Conservation (phyloP, 2,888 invertebrate species). For the Phorcus lineatus region DNA sequence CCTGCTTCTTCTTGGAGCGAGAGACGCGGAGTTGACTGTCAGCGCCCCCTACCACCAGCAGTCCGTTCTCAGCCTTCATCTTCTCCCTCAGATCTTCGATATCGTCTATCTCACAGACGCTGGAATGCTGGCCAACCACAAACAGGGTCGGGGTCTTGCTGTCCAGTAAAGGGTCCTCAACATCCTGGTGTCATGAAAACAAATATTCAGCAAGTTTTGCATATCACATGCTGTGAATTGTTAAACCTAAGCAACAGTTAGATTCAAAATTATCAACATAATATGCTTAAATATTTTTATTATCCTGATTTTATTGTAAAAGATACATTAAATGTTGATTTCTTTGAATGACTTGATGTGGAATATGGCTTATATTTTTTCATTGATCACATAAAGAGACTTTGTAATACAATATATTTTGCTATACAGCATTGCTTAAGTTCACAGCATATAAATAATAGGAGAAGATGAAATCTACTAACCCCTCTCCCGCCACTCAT, state of each 20-base stretch:
- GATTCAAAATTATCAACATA: neutral
- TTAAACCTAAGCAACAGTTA: neutral
- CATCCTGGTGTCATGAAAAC: constrained; percentile 76
- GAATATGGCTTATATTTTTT: too few relatives aligned
- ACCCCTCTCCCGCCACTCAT: constrained; percentile 84
- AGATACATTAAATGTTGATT: too few relatives aligned
- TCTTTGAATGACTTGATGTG: too few relatives aligned
- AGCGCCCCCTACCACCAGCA: constrained; percentile 87
- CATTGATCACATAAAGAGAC: too few relatives aligned
- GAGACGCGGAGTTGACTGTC: constrained; percentile 85
- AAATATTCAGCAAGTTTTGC: too few relatives aligned
- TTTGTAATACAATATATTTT: too few relatives aligned
- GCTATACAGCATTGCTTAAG: too few relatives aligned
- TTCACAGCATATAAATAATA: too few relatives aligned
- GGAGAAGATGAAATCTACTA: constrained; percentile 39
- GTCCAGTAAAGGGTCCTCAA: constrained; percentile 85
- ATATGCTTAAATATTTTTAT: too few relatives aligned
- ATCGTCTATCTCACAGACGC: constrained; percentile 81
- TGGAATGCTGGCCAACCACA: constrained; percentile 85
- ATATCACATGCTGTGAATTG: too few relatives aligned
- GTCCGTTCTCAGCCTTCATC: constrained; percentile 85
- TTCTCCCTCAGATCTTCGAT: constrained; percentile 86
- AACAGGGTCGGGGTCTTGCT: constrained; percentile 85
- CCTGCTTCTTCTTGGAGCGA: constrained; percentile 83
- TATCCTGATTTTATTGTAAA: too few relatives aligned